Conservation (phyloP, 2,888 invertebrate genomes). For the Calameuta filiformis region DNA sequence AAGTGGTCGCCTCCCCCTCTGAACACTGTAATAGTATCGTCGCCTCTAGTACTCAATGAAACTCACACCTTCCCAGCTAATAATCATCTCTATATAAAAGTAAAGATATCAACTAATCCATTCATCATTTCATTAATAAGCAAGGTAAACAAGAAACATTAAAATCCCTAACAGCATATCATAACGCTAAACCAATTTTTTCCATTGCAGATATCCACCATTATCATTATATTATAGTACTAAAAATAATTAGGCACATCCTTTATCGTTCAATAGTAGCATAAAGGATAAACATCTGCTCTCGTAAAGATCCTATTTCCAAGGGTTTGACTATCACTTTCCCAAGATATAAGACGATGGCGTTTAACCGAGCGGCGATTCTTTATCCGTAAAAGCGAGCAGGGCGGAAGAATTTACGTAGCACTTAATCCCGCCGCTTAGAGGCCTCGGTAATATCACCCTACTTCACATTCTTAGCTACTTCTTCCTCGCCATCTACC, state of each 20-base stretch:
- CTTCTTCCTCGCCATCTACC: constrained; percentile 23
- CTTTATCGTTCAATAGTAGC: neutral
- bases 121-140: neutral
- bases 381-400: constrained; percentile 50
- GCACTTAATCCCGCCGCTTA: constrained; percentile 64
- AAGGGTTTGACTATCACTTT: constrained; percentile 3
- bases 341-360: constrained; percentile 17
- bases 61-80: neutral
- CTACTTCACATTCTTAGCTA: constrained; percentile 45
- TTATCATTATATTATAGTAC: neutral
- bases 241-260: neutral
- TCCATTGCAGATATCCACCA: neutral
- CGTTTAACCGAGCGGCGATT: constrained; percentile 49
- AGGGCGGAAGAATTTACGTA: constrained; percentile 60
- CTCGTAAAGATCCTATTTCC: neutral
- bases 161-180: neutral
- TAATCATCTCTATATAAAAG: neutral
- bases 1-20: no score
- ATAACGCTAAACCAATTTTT: neutral
- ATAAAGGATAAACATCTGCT: neutral
- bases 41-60: neutral
- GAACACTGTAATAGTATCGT: neutral
- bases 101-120: neutral
- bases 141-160: neutral
- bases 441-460: constrained; percentile 52